Conservation (phyloP, 1,140 invertebrate species). For the Chionoecetes opilio region DNA sequence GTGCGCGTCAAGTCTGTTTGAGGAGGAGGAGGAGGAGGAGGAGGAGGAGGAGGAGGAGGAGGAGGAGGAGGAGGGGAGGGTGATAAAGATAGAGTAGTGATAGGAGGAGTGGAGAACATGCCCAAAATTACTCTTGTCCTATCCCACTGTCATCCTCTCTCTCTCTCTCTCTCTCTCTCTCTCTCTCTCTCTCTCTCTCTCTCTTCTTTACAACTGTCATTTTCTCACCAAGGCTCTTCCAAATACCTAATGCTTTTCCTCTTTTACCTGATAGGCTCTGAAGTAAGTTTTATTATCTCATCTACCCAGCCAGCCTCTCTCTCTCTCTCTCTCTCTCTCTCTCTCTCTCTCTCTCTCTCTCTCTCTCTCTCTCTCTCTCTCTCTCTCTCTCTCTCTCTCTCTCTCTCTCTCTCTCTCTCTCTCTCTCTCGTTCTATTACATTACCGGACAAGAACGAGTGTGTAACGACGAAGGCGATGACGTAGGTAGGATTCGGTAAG, state of each 20-base stretch:
- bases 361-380: slow-evolving; percentile 24
- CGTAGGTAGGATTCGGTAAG: no score
- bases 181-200: neutral
- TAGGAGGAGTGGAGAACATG: neutral
- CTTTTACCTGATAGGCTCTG: no score
- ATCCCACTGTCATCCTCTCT: no score
- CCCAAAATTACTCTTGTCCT: neutral
- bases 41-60: neutral
- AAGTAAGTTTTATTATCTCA: no score
- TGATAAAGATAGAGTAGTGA: neutral
- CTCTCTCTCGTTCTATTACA: neutral
- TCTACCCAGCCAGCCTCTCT: no score
- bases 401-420: neutral
- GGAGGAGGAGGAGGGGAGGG: neutral
- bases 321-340: neutral
- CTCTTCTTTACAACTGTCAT: no score
- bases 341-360: neutral
- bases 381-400: slow-evolving; percentile 27
- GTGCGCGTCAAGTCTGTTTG: no score
- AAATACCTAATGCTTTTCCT: no score
- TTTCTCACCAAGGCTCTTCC: no score
- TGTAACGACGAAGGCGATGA: no score
- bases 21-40: neutral
- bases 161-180: slow-evolving; percentile 10
- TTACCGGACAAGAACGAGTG: no score